A percentile compares a stretch with the other conserved stretches of the same genome.
Evolutionary conservation across 2,113 vertebrate species (phyloP).

Genomic region (Cryptomyrus ogoouensis): DNA sequence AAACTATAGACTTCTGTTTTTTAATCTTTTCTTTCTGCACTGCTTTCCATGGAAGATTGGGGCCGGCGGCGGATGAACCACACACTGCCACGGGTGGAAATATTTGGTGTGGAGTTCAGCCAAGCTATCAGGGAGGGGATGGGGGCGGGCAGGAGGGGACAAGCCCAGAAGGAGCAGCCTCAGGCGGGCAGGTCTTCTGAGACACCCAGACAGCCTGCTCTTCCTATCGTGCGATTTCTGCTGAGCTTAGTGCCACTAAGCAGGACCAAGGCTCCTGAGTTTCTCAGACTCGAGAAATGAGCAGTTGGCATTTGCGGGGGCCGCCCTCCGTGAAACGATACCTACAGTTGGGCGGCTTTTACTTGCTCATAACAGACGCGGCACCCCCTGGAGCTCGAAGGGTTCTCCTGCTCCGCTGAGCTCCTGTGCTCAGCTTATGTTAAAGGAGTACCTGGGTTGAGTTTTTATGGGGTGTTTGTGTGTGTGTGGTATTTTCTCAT

Average conservation of each 20-base stretch:
- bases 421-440: not conserved
- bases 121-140: not conserved
- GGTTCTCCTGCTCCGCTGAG: not conserved
- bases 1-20: conserved; percentile 24
- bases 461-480: not conserved
- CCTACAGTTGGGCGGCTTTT: not conserved
- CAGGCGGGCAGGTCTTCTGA: not conserved
- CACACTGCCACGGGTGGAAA: not conserved
- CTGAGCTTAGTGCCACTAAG: not conserved
- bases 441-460: not conserved
- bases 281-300: not conserved
- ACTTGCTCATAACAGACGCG: not conserved
- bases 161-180: not conserved
- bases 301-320: not conserved
- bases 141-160: not conserved
- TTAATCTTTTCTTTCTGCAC: conserved; percentile 53
- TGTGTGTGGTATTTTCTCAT: not conserved
- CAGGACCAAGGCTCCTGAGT: not conserved
- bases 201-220: not conserved
- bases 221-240: not conserved
- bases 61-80: conserved; percentile 18
- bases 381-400: not conserved
- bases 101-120: conserved; percentile 3
- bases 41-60: conserved; percentile 45
- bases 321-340: not conserved